phyloP scores from a whole-genome alignment of 2,113 vertebrate species.

The Phrynocephalus versicolor region DNA sequence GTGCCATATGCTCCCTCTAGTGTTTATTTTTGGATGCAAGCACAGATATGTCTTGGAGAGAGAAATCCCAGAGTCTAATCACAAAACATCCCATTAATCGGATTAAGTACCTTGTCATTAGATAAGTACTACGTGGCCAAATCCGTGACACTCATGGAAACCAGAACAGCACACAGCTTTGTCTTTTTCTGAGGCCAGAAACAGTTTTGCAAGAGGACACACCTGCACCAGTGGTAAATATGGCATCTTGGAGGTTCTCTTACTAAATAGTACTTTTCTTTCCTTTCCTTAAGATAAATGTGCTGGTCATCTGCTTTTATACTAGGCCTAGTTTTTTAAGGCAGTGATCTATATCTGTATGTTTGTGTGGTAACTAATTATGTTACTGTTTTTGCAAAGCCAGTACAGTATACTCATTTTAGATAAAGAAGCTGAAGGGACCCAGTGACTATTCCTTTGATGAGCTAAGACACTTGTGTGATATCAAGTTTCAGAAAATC shows the following conservation, averaged over 20 bases:
- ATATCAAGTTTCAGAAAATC: slow-evolving; percentile 26
- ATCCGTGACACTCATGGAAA: slow-evolving; percentile 64
- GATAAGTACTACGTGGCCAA: slow-evolving; percentile 71
- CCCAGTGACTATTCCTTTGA: not conserved
- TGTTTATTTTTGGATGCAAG: slow-evolving; percentile 53
- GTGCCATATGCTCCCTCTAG: slow-evolving; percentile 69
- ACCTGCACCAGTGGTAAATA: slow-evolving; percentile 72
- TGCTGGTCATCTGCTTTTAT: not conserved
- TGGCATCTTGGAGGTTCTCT: slow-evolving; percentile 29
- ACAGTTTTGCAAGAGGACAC: slow-evolving; percentile 55
- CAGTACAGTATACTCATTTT: not conserved
- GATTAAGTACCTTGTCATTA: slow-evolving; percentile 79
- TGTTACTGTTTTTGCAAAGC: slow-evolving; percentile 16
- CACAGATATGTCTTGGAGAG: not conserved
- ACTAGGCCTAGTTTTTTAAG: slow-evolving; percentile 27
- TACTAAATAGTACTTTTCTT: slow-evolving; percentile 3
- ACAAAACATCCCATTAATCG: slow-evolving; percentile 71
- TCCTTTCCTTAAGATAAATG: slow-evolving; percentile 7
- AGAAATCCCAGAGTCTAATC: slow-evolving; percentile 59
- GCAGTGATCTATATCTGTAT: slow-evolving; percentile 30
- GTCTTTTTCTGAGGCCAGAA: slow-evolving; percentile 50
- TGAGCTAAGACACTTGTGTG: slow-evolving; percentile 15
- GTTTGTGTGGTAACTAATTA: slow-evolving; percentile 12
- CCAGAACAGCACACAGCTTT: slow-evolving; percentile 64
- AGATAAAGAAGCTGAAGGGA: not conserved